Base-by-base conservation (phyloP, 2,113 vertebrate genomes). In the Anarrhichthys ocellatus region DNA sequence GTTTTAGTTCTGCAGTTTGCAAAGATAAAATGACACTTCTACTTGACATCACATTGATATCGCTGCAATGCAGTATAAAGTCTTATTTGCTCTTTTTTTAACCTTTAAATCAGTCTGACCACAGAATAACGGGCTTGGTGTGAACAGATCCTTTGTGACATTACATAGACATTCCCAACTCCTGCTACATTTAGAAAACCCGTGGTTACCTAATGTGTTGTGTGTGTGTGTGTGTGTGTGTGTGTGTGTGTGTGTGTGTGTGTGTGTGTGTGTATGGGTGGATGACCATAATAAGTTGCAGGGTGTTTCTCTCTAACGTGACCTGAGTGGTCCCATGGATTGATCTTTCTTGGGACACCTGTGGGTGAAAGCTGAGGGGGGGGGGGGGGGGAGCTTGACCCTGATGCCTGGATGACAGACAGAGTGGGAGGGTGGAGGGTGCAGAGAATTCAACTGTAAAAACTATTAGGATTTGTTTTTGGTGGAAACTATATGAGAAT, bases 111-210 rank as follows among this genome's bases (percentile, higher is more conserved):
- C 24, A 1, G 38, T 63, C 61, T 67, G 4, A 59, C 14, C n/a
- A 48, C 36, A 52, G 63, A 69, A 61, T 7, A 17, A 59, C 4
- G 20, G 8, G 10, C 22, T 22, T 9, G 29, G 74, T 75, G 59
- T 81, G 10, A 70, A 87, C 71, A 46, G 11, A 56, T 56, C 22
- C 74, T 72, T 52, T 73, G 68, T 89, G 89, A 90, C 89, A 95
- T 94, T 91, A 89, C 83, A 93, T 76, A 92, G 87, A 67, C 84
- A 94, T 94, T 94, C 88, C 88, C 79, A 44, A 69, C 78, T 69
- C 68, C 66, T 40, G 75, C 94, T 87, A 84, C 91, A 93, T 95
- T 95, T 95, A 95, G 94, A 96, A 95, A 95, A 93, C 90, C 92
- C 87, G 59, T 78, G 88, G 66, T 85, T 92, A 94, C 82, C 87